Conservation (phyloP, 1,140 invertebrate genomes). For the Zelostemma sp. region DNA sequence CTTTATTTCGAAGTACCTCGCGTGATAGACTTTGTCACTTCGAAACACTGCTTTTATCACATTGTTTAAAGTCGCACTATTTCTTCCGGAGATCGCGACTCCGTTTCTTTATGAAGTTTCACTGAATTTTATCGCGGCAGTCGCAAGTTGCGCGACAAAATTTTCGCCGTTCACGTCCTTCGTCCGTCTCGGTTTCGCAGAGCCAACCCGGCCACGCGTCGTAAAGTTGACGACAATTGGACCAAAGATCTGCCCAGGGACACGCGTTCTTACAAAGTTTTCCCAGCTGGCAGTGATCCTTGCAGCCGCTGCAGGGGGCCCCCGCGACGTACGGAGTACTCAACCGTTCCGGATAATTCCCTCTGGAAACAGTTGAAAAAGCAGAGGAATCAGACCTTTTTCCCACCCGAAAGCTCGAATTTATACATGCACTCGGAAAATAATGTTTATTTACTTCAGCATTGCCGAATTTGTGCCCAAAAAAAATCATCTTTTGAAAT, state of each 20-base stretch:
- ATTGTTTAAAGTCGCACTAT: no score
- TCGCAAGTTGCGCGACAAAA: slow-evolving; percentile 80
- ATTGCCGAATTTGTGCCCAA: no score
- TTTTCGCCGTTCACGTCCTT: slow-evolving; percentile 72
- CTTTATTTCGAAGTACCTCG: no score
- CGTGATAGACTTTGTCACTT: no score
- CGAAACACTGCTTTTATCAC: no score
- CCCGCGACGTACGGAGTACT: slow-evolving; percentile 78
- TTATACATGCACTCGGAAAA: no score
- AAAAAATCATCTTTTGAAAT: no score
- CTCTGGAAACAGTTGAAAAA: slow-evolving; percentile 70
- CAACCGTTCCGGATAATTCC: slow-evolving; percentile 75
- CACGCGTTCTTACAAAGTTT: slow-evolving; percentile 83
- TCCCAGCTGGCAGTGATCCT: slow-evolving; percentile 73
- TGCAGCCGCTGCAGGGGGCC: slow-evolving; percentile 75
- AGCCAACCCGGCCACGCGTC: slow-evolving; percentile 74
- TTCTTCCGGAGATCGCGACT: no score
- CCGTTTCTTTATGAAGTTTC: slow-evolving; percentile 31
- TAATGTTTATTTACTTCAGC: no score
- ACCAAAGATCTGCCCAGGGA: slow-evolving; percentile 77
- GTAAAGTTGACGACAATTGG: slow-evolving; percentile 79
- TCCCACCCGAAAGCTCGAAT: no score
- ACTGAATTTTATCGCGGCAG: slow-evolving; percentile 72
- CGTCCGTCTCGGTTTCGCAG: slow-evolving; percentile 72
- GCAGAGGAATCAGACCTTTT: no score